These are phyloP conservation scores for Maconellicoccus hirsutus DNA, from an alignment of 1,140 invertebrate genomes.

Conservation along the genomic window DNA sequence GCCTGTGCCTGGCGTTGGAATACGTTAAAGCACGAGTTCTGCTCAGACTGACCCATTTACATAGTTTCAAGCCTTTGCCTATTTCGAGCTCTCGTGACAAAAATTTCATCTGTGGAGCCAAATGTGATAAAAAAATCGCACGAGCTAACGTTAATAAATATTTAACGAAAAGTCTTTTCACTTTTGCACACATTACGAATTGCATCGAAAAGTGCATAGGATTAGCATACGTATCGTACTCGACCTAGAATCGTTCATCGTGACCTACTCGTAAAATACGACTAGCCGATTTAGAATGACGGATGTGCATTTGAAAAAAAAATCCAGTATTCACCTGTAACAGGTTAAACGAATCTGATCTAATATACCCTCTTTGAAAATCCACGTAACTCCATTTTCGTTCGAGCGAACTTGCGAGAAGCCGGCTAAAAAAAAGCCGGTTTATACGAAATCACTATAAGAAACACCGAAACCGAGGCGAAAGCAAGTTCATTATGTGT, in stretches of 20 bases:
- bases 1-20: not conserved
- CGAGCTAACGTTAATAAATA: no score
- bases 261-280: not conserved
- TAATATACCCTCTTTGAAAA: not conserved
- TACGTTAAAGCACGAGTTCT: not conserved
- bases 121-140: not conserved
- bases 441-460: not conserved
- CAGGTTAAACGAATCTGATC: not conserved
- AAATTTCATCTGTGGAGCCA: not conserved
- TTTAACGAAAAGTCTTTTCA: not conserved
- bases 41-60: not conserved
- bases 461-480: not conserved
- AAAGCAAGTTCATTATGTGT: not conserved
- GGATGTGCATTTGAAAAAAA: not conserved
- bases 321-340: not conserved
- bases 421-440: not conserved
- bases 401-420: not conserved
- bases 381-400: not conserved
- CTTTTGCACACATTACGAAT: no score
- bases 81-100: not conserved
- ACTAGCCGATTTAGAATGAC: conserved; percentile 4
- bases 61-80: not conserved
- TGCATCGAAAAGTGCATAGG: not conserved
- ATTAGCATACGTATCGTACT: not conserved
- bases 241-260: not conserved